These are phyloP conservation scores for Mormyrops attenuatus DNA, from an alignment of 2,797 vertebrate genomes.

Conservation along the genomic window DNA sequence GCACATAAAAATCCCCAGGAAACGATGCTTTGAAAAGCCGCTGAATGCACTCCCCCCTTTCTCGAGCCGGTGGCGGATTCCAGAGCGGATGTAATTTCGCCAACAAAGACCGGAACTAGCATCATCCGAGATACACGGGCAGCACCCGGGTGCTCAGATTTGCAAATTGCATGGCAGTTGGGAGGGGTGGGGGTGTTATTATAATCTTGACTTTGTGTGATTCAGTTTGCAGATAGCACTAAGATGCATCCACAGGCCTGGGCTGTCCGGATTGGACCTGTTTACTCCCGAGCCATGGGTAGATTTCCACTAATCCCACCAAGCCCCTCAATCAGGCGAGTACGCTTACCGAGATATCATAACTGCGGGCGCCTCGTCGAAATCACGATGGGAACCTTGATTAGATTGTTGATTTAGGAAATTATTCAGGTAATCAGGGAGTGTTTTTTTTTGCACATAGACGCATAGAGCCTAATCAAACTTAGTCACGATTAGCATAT, in stretches of 20 bases:
- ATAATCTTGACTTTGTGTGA: not conserved
- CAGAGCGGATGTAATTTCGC: not conserved
- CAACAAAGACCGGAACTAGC: not conserved
- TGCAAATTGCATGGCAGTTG: not conserved
- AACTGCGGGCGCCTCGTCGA: not conserved
- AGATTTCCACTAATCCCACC: not conserved
- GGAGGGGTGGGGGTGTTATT: not conserved
- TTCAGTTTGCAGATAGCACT: not conserved
- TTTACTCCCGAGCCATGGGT: not conserved
- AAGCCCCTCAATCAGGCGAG: not conserved
- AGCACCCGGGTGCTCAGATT: not conserved
- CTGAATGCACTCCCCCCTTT: not conserved
- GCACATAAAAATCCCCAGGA: not conserved
- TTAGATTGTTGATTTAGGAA: constrained; percentile 1
- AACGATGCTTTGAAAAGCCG: not conserved
- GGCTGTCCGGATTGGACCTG: not conserved
- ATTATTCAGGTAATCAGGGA: constrained; percentile 11
- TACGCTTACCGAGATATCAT: not conserved
- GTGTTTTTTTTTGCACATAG: not conserved
- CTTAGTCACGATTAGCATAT: not conserved
- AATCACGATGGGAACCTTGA: not conserved
- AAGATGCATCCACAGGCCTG: not conserved
- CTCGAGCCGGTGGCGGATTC: not conserved
- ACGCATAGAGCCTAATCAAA: not conserved
- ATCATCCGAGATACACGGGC: not conserved